A percentile compares a stretch with the other conserved stretches of the same genome.
Conservation (phyloP, 2,113 vertebrate genomes). For the Halcyon malimbica region DNA sequence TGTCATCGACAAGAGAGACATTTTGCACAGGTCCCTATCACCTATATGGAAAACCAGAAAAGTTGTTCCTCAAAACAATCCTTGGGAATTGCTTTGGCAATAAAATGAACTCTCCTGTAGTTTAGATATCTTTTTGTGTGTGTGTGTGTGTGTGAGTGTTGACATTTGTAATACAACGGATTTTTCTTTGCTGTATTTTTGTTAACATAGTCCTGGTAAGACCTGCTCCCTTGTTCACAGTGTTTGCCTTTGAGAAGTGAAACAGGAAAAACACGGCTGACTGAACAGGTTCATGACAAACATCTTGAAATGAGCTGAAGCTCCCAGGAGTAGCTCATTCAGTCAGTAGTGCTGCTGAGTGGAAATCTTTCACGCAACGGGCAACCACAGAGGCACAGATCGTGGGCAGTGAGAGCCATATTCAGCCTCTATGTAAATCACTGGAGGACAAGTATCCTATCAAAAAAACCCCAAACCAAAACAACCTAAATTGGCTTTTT, state of each 20-base stretch:
- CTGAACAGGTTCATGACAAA: constrained; percentile 26
- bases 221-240: constrained; percentile 35
- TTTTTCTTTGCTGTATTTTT: constrained; percentile 54
- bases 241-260: constrained; percentile 59
- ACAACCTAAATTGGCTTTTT: not conserved
- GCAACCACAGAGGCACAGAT: not conserved
- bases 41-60: not conserved
- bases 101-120: not conserved
- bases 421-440: not conserved
- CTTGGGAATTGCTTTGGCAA: constrained; percentile 38
- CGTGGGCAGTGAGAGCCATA: not conserved
- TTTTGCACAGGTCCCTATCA: not conserved
- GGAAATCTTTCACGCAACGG: not conserved
- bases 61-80: constrained; percentile 33
- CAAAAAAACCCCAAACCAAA: not conserved
- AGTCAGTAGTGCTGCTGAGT: not conserved
- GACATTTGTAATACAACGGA: constrained; percentile 41
- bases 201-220: constrained; percentile 57
- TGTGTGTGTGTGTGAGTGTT: not conserved
- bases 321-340: not conserved
- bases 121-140: not conserved
- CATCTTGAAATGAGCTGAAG: not conserved
- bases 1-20: not conserved
- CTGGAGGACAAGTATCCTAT: not conserved
- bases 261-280: constrained; percentile 36